phyloP scores from a whole-genome alignment of 2,888 invertebrate species.

The Caenorhabditis virilis region DNA sequence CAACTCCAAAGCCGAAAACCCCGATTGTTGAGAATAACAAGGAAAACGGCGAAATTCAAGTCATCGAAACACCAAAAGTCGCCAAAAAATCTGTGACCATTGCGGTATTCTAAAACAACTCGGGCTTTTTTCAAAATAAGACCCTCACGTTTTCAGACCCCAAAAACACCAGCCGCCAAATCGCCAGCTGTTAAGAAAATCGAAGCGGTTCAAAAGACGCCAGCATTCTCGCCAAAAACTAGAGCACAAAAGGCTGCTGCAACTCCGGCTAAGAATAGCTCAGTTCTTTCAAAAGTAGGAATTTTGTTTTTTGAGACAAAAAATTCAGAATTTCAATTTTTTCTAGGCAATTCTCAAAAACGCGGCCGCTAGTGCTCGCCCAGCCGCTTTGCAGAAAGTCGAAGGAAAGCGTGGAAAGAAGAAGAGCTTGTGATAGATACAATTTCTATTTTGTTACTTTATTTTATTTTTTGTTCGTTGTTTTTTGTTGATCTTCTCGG shows the following conservation, averaged over 20 bases:
- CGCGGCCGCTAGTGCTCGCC: constrained; percentile 30
- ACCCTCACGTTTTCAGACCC: no score
- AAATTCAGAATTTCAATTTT: no score
- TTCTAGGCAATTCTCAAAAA: constrained; percentile 31
- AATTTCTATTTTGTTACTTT: constrained; percentile 5
- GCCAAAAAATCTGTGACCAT: constrained; percentile 1
- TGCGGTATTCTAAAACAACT: no score
- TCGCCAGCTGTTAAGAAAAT: constrained; percentile 8
- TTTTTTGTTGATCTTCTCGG: constrained; percentile 8
- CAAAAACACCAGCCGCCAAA: constrained; percentile 6
- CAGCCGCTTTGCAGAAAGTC: constrained; percentile 22
- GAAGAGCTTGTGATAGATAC: constrained; percentile 24
- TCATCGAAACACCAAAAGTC: constrained; percentile 4
- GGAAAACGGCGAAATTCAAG: constrained; percentile 17
- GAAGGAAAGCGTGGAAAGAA: constrained; percentile 31
- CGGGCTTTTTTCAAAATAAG: no score
- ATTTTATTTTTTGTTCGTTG: constrained; percentile 7
- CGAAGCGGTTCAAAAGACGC: constrained; percentile 5
- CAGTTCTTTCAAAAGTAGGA: background rate
- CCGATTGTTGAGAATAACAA: constrained; percentile 10
- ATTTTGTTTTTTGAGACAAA: background rate
- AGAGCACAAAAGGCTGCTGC: constrained; percentile 29
- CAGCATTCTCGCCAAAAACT: constrained; percentile 34
- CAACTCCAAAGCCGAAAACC: background rate
- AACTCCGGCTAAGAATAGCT: constrained; percentile 6